Conservation (phyloP, 1,140 invertebrate species). For the Drosophila albomicans region DNA sequence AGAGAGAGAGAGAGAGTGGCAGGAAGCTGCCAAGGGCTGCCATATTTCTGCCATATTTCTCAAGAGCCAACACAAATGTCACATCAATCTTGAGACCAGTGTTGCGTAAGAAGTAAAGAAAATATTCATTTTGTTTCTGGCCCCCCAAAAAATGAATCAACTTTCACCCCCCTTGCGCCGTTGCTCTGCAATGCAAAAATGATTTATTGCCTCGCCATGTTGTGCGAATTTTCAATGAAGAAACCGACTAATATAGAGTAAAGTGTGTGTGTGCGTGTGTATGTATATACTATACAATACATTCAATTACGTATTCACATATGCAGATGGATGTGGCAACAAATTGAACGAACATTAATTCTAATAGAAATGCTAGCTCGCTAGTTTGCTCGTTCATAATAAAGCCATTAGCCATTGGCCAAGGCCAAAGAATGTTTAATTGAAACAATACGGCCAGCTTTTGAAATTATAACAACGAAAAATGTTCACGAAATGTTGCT, state of each 20-base stretch:
- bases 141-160: constrained; percentile 62
- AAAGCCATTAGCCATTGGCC: background rate
- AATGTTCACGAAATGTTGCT: no score
- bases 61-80: constrained; percentile 78
- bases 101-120: constrained; percentile 79
- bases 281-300: background rate
- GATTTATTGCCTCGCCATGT: constrained; percentile 68
- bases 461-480: no score
- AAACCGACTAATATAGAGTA: constrained; percentile 17
- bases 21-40: constrained; percentile 62
- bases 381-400: background rate
- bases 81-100: constrained; percentile 80
- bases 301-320: constrained; percentile 2
- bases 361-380: background rate
- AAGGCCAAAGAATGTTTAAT: background rate
- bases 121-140: constrained; percentile 76
- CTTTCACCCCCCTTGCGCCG: constrained; percentile 44
- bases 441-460: background rate
- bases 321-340: background rate
- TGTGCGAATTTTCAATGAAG: constrained; percentile 69
- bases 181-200: constrained; percentile 54
- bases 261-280: background rate
- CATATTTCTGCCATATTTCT: constrained; percentile 74
- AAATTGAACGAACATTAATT: constrained; percentile 17
- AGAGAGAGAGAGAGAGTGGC: constrained; percentile 1